These are phyloP conservation scores for Blomia tropicalis DNA, from an alignment of 2,888 invertebrate species.

Conservation along the genomic window DNA sequence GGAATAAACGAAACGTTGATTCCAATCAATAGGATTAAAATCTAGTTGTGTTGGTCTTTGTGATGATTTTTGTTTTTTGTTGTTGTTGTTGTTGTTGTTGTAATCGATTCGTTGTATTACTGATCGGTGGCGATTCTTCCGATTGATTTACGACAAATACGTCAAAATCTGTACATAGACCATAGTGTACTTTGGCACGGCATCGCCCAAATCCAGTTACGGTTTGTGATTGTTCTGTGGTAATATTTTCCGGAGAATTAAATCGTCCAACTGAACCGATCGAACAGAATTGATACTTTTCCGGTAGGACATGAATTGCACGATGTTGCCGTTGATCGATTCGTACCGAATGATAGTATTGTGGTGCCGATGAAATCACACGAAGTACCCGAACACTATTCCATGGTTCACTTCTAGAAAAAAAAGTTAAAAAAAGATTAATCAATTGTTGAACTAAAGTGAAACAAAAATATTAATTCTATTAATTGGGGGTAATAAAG, in stretches of 20 bases:
- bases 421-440: neutral
- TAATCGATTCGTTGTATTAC: no score
- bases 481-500: no score
- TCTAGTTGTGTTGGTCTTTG: neutral
- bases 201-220: neutral
- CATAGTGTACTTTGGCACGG: conserved; percentile 1
- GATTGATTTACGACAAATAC: neutral
- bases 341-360: neutral
- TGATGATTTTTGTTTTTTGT: neutral
- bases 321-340: conserved; percentile 8
- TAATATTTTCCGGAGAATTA: neutral
- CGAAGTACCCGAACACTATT: conserved; percentile 7
- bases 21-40: neutral
- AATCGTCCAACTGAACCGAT: neutral
- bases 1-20: neutral
- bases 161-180: conserved; percentile 8
- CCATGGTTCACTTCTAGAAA: neutral
- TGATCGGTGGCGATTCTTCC: neutral
- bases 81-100: neutral
- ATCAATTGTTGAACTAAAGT: no score
- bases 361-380: neutral
- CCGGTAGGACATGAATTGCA: conserved; percentile 5
- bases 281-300: conserved; percentile 15
- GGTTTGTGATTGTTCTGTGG: no score
- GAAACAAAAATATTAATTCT: neutral